Base-by-base conservation (phyloP, 1,140 invertebrate species). In the Batillaria attramentaria region DNA sequence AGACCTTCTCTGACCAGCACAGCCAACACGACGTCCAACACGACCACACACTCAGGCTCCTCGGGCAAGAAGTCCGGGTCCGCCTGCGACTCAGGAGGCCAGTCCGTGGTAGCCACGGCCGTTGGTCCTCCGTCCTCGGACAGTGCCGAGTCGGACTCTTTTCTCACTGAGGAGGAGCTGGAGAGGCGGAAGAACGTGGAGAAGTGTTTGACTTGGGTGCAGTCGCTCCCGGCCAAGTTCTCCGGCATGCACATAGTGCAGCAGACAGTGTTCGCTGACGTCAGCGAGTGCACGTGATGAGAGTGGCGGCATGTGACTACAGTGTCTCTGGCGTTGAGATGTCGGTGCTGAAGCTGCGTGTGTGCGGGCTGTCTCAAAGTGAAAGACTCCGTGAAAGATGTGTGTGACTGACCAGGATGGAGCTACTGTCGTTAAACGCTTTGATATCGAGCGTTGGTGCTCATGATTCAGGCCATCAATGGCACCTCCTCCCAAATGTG, bases 211-310 rank as follows among this genome's bases (percentile, higher is more conserved):
- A 46, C 65, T 18, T 79, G 78, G 78, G 28, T 79, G 46, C 41
- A 60, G 6, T 18, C 50, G 16, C 46, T 79, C 33, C 78, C 78
- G 3, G 65, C 20, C 33, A 79, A 79, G 54, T 79, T 79, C 39
- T 75, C 78, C 4, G 78, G 78, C 18, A 68, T 79, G 72, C 72
- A 79, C 62, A 75, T 79, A 3, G 72, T 70, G 3, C 78, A 79
- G 42, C 68, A 39, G 24, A 70, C 33, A 39, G n/a, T 70, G 41
- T 39, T 46, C 28, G 8, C 68, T 28, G 68, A 28, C 2, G 31
- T 24, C 41, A 70, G 68, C 5, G 42, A 70, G 68, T 65, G 62
- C n/a, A n/a, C n/a, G n/a, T n/a, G n/a, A n/a, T n/a, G n/a, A n/a
- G n/a, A n/a, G n/a, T n/a, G n/a, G n/a, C n/a, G n/a, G n/a, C n/a